Evolutionary conservation across 2,113 vertebrate genomes (phyloP).

Genomic region (Siniperca knerii): DNA sequence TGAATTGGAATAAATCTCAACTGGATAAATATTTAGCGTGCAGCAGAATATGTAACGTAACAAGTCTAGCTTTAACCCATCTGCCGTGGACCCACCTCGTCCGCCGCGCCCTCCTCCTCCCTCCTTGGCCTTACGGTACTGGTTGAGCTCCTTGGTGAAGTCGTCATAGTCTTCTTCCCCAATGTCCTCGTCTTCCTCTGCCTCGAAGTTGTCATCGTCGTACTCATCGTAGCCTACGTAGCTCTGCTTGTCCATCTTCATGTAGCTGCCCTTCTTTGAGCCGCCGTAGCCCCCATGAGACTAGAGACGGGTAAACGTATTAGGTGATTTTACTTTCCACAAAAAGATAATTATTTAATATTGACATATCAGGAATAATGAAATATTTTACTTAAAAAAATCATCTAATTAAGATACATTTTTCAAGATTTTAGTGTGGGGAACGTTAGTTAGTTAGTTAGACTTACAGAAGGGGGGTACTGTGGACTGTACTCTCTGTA

Average conservation of each 20-base stretch:
- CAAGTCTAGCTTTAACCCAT: not conserved
- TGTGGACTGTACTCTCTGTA: conserved; percentile 95
- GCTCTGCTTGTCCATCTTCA: conserved; percentile 91
- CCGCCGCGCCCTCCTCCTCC: conserved; percentile 80
- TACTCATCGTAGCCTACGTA: conserved; percentile 91
- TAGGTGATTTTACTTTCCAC: not conserved
- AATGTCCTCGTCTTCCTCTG: conserved; percentile 90
- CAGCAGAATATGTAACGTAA: not conserved
- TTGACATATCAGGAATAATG: rapidly evolving
- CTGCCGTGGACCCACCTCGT: conserved; percentile 66
- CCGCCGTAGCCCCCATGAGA: conserved; percentile 88
- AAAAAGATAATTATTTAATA: not conserved
- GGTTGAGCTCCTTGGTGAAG: conserved; percentile 93
- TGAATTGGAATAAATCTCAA: not conserved
- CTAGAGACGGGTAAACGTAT: conserved; percentile 60
- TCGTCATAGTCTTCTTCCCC: conserved; percentile 93
- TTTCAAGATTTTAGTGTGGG: not conserved
- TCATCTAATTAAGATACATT: not conserved
- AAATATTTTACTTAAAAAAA: too few relatives aligned
- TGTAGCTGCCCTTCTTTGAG: conserved; percentile 90
- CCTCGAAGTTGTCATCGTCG: conserved; percentile 90
- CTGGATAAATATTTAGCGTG: not conserved
- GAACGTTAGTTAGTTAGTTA: not conserved
- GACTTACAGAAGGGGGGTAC: conserved; percentile 85
- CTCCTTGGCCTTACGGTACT: conserved; percentile 93